Conservation (phyloP, 2,888 invertebrate species). For the Tetropium fuscum region DNA sequence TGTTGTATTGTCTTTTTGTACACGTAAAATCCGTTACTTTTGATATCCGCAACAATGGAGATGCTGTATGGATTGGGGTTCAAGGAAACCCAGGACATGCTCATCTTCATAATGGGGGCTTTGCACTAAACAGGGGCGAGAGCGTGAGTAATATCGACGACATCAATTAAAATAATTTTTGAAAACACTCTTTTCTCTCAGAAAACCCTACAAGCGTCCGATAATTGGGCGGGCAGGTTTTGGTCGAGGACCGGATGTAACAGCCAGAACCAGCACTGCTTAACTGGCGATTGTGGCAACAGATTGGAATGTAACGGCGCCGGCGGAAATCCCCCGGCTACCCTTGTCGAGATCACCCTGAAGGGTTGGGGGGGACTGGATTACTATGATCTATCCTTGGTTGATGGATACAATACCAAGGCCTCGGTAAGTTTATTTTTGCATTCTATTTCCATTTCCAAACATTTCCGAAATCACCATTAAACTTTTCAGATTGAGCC, state of each 20-base stretch:
- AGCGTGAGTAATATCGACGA: no score
- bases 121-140: conserved; percentile 44
- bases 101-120: conserved; percentile 51
- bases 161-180: no score
- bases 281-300: conserved; percentile 63
- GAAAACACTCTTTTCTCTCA: no score
- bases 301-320: conserved; percentile 63
- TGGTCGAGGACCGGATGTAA: conserved; percentile 64
- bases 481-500: conserved; percentile 50
- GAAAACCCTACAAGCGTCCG: no score
- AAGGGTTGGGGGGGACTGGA: conserved; percentile 60
- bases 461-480: neutral
- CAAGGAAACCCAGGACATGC: conserved; percentile 53
- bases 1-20: no score
- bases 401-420: conserved; percentile 66
- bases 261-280: conserved; percentile 50
- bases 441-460: neutral
- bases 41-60: conserved; percentile 46
- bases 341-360: conserved; percentile 65
- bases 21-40: no score
- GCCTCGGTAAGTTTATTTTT: conserved; percentile 49
- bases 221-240: conserved; percentile 41
- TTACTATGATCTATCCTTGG: conserved; percentile 67
- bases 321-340: conserved; percentile 63
- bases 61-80: conserved; percentile 55